A percentile compares a stretch with the other conserved stretches of the same genome.
Evolutionary conservation across 2,113 vertebrate species (phyloP).

Genomic region (Calonectris borealis): DNA sequence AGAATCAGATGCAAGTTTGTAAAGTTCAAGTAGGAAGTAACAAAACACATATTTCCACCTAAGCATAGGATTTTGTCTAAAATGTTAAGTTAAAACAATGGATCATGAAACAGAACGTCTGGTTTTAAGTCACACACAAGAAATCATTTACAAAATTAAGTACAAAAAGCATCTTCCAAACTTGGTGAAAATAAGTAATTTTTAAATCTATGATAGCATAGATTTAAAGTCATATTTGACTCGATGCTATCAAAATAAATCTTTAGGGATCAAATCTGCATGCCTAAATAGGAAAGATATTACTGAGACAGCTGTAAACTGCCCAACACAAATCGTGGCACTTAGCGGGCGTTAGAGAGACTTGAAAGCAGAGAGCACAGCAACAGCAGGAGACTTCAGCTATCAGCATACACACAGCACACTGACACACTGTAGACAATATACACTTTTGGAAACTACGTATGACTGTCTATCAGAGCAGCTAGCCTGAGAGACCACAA

Average conservation of each 20-base stretch:
- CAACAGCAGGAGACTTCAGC: neutral
- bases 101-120: neutral
- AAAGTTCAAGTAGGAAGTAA: neutral
- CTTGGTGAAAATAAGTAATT: neutral
- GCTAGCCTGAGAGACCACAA: neutral
- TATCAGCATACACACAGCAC: neutral
- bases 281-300: neutral
- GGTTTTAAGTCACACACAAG: neutral
- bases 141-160: neutral
- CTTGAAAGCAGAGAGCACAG: neutral
- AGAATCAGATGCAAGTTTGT: neutral
- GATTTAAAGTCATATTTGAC: neutral
- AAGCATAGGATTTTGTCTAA: neutral
- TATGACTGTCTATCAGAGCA: neutral
- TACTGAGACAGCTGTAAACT: neutral
- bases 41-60: neutral
- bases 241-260: neutral
- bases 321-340: neutral
- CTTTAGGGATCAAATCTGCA: neutral
- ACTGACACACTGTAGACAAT: neutral
- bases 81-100: neutral
- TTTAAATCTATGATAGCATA: neutral
- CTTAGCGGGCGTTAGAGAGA: neutral
- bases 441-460: neutral
- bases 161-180: neutral